Base-by-base conservation (phyloP, 2,113 vertebrate species). In the Leucopsar rothschildi region DNA sequence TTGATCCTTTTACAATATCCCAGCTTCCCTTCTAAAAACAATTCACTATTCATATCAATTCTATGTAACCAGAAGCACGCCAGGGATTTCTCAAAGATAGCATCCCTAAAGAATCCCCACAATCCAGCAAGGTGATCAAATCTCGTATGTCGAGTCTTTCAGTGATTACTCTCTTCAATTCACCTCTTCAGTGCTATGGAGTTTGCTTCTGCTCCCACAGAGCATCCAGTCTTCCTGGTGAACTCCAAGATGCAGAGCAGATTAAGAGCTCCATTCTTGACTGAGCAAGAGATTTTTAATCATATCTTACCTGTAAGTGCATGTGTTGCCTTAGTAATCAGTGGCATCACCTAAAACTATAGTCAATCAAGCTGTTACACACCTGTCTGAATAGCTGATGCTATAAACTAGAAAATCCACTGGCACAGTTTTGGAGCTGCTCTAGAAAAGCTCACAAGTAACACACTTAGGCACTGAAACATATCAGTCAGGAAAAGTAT, bases 1-100 rank as follows among this genome's bases (percentile, higher is more conserved):
- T 55, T 89, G 85, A 86, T 76, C 85, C 49, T 86, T 94, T 61
- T 72, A 81, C 60, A 92, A 64, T 40, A 92, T 88, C 55, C 47
- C 91, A 90, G n/a, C 56, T 91, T 93, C 55, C 35, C n/a, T 85
- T 82, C 85, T 79, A 77, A 92, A 94, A 89, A 95, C 63, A 96
- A 85, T 87, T 56, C 33, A 33, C 77, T 84, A 53, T 94, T 90
- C 90, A 82, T 80, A 92, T 69, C 12, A 56, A 79, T 88, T 96
- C 92, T 65, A 93, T 45, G 44, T 73, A 92, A 90, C 40, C 25
- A 82, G 52, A 61, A 97, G 47, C 64, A 42, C 56, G 42, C 59
- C 61, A 90, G 72, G 90, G 37, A 84, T 93, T 94, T 93, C 93
- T 94, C 9, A 1, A 11, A 63, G 61, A 84, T 83, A 44, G 29